Conservation (phyloP, 2,797 vertebrate species). For the Amblyraja radiata region DNA sequence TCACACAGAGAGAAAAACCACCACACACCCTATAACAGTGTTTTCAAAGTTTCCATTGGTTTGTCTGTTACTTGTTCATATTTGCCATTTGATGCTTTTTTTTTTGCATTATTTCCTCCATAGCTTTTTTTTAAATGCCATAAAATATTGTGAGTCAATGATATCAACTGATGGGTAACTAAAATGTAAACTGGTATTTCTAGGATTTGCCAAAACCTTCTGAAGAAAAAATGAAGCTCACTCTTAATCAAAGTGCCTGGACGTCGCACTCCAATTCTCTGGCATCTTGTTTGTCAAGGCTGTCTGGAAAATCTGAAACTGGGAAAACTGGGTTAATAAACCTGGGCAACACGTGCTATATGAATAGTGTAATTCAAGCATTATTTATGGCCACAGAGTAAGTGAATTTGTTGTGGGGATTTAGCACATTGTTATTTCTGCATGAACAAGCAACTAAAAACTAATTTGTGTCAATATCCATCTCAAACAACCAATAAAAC, state of each 20-base stretch:
- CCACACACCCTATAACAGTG: not conserved
- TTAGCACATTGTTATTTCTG: not conserved
- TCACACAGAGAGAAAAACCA: no score
- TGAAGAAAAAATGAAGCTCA: constrained; percentile 89
- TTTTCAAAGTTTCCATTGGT: not conserved
- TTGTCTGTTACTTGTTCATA: not conserved
- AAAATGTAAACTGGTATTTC: constrained; percentile 23
- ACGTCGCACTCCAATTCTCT: constrained; percentile 90
- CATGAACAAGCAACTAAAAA: not conserved
- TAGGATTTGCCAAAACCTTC: constrained; percentile 85
- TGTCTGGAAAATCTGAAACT: constrained; percentile 89
- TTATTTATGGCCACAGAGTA: constrained; percentile 98
- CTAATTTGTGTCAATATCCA: not conserved
- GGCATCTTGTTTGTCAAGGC: constrained; percentile 76
- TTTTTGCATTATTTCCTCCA: not conserved
- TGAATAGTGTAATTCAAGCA: constrained; percentile 97
- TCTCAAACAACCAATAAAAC: not conserved
- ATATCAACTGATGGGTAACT: not conserved
- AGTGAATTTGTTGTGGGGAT: constrained; percentile 51
- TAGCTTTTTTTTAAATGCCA: no score
- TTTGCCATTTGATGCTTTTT: not conserved
- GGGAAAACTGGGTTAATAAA: constrained; percentile 95
- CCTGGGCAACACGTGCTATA: constrained; percentile 94
- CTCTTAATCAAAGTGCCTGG: constrained; percentile 97
- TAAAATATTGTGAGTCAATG: not conserved